phyloP scores from a whole-genome alignment of 2,113 vertebrate species.

The Eptatretus burgeri region DNA sequence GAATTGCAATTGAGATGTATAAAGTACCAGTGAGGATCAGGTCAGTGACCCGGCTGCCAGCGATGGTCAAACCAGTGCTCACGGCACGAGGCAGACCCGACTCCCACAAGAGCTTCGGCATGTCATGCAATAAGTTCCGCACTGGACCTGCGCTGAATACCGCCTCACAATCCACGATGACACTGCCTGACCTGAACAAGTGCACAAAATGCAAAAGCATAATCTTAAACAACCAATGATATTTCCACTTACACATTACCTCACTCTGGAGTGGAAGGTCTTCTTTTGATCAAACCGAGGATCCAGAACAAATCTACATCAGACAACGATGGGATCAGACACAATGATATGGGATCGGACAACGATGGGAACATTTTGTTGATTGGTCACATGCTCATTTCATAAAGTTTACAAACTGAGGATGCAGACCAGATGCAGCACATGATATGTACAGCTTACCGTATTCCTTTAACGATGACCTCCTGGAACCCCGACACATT shows the following conservation, averaged over 20 bases:
- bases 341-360: too few relatives aligned
- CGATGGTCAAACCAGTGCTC: neutral
- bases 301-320: too few relatives aligned
- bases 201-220: too few relatives aligned
- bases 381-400: too few relatives aligned
- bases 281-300: too few relatives aligned
- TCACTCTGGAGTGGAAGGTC: too few relatives aligned
- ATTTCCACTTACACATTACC: too few relatives aligned
- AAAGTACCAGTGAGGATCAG: conserved; percentile 2
- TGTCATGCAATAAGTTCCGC: neutral
- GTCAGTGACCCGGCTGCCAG: neutral
- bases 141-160: neutral
- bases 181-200: neutral
- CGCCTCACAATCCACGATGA: neutral
- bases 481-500: conserved; percentile 1
- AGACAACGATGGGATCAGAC: too few relatives aligned
- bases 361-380: too few relatives aligned
- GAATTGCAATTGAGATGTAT: neutral
- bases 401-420: too few relatives aligned
- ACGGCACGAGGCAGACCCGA: neutral
- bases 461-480: conserved; percentile 3
- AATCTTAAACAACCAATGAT: too few relatives aligned
- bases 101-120: neutral
- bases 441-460: neutral
- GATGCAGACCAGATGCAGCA: too few relatives aligned